Evolutionary conservation across 1,140 invertebrate genomes (phyloP).

Genomic region (Nilaparvata lugens): DNA sequence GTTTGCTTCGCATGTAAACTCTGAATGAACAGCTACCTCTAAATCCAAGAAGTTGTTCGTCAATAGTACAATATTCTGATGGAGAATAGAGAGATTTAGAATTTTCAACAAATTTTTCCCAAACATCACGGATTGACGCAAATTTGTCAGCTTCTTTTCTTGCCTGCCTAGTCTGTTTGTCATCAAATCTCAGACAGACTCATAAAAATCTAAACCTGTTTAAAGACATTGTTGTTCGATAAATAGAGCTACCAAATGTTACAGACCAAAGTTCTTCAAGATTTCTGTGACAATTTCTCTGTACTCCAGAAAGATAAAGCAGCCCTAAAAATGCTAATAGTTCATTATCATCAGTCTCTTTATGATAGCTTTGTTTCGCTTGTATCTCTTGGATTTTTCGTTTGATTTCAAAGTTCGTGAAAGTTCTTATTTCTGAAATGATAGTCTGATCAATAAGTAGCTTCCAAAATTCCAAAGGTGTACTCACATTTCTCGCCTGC

Average conservation of each 20-base stretch:
- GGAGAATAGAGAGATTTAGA: conserved; percentile 13
- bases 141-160: conserved; percentile 21
- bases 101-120: conserved; percentile 15
- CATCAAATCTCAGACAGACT: conserved; percentile 20
- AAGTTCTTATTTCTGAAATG: conserved; percentile 7
- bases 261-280: conserved; percentile 15
- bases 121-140: conserved; percentile 21
- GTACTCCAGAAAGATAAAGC: conserved; percentile 8
- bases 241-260: conserved; percentile 19
- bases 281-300: conserved; percentile 15
- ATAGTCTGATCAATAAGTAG: conserved; percentile 12
- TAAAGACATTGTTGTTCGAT: conserved; percentile 18
- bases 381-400: conserved; percentile 4
- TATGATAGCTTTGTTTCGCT: conserved; percentile 6
- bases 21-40: conserved; percentile 33
- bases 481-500: conserved; percentile 11
- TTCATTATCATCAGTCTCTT: conserved; percentile 10
- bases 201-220: conserved; percentile 23
- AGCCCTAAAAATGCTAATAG: conserved; percentile 12
- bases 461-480: conserved; percentile 11
- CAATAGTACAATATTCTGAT: conserved; percentile 10
- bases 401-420: conserved; percentile 13
- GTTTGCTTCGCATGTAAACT: conserved; percentile 38
- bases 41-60: conserved; percentile 23
- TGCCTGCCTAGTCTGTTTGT: conserved; percentile 20